Conservation (phyloP, 2,113 vertebrate species). For the Polyodon spathula region DNA sequence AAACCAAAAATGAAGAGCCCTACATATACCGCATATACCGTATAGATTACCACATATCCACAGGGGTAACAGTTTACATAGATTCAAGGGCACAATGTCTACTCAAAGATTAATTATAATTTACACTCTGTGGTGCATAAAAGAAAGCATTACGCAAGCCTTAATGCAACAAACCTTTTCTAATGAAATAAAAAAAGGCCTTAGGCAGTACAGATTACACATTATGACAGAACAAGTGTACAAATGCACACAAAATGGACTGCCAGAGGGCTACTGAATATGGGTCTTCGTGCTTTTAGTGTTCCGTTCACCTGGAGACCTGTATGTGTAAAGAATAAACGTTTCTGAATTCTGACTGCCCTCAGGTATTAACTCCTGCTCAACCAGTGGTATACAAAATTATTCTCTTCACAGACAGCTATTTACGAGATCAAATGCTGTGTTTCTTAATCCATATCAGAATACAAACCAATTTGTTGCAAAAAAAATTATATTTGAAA, state of each 20-base stretch:
- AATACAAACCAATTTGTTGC: no score
- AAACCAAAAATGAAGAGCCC: no score
- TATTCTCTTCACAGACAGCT: no score
- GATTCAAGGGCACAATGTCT: conserved; percentile 47
- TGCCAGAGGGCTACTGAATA: conserved; percentile 2
- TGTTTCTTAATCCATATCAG: no score
- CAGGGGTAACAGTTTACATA: conserved; percentile 42
- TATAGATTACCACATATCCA: conserved; percentile 33
- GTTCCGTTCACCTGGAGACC: not conserved
- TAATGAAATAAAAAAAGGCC: conserved; percentile 46
- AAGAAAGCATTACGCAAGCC: conserved; percentile 50
- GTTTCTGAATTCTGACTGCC: not conserved
- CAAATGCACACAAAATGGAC: conserved; percentile 18
- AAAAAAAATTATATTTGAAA: conserved; percentile 1
- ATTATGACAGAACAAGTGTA: conserved; percentile 31
- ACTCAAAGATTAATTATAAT: conserved; percentile 55
- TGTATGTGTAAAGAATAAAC: not conserved
- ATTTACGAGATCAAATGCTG: no score
- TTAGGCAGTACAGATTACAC: conserved; percentile 39
- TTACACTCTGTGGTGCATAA: conserved; percentile 53
- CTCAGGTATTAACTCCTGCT: not conserved
- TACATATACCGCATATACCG: conserved; percentile 37
- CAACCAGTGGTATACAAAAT: no score
- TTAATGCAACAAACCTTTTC: conserved; percentile 36
- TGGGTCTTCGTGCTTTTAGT: conserved; percentile 3